Conservation (phyloP, 2,113 vertebrate species). For the Azemiops feae region DNA sequence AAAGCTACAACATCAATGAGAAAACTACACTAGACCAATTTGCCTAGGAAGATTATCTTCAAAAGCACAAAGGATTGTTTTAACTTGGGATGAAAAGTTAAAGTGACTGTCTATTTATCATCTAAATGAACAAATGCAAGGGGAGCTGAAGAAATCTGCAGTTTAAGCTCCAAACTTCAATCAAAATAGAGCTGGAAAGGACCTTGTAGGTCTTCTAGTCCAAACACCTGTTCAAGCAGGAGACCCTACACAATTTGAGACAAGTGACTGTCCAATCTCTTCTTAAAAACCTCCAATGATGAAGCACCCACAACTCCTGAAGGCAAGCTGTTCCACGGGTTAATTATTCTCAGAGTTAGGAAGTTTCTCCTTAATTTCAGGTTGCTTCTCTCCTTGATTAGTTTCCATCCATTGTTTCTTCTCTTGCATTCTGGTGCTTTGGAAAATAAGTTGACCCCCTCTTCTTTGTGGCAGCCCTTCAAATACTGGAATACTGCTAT, state of each 20-base stretch:
- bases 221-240: not conserved
- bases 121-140: not conserved
- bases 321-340: not conserved
- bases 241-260: not conserved
- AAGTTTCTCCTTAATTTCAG: not conserved
- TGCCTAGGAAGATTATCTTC: not conserved
- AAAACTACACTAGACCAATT: not conserved
- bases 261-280: not conserved
- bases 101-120: not conserved
- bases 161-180: not conserved
- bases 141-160: not conserved
- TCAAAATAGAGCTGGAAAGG: not conserved
- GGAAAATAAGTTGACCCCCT: not conserved
- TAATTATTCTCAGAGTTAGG: not conserved
- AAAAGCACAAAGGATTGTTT: not conserved
- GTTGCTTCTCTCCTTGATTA: not conserved
- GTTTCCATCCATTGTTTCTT: not conserved
- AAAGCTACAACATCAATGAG: not conserved
- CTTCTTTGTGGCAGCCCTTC: not conserved
- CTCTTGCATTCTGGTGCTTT: not conserved
- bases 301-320: not conserved
- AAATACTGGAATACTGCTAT: not conserved
- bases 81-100: not conserved
- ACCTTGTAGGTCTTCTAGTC: not conserved
- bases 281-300: not conserved